phyloP scores from a whole-genome alignment of 2,113 vertebrate genomes.

The Epinephelus fuscoguttatus region DNA sequence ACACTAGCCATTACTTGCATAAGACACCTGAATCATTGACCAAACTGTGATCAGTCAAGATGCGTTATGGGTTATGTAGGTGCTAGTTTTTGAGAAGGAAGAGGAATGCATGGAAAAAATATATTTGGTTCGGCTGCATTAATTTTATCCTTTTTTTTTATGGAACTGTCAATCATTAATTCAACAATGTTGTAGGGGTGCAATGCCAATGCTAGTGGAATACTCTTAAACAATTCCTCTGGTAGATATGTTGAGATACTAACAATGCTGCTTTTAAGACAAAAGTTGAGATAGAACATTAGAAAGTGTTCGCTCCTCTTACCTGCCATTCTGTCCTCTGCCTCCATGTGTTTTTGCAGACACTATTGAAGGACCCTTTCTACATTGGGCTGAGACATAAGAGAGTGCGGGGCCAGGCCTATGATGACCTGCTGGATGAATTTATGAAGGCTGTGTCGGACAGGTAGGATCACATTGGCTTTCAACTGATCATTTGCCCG shows the following conservation, averaged over 20 bases:
- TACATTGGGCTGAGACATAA: slow-evolving; percentile 96
- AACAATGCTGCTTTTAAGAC: background rate
- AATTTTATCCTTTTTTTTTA: background rate
- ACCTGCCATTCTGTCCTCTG: background rate
- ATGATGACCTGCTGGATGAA: slow-evolving; percentile 95
- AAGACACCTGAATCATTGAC: background rate
- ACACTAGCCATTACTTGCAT: background rate
- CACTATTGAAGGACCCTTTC: slow-evolving; percentile 92
- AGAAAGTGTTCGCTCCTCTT: background rate
- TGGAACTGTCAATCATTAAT: background rate
- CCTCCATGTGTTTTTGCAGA: slow-evolving; percentile 76
- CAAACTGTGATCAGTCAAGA: background rate
- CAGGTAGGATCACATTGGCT: slow-evolving; percentile 84
- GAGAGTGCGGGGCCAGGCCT: slow-evolving; percentile 91
- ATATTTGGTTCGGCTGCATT: background rate
- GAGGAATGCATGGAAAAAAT: background rate
- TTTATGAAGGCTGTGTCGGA: slow-evolving; percentile 96
- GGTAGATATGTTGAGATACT: background rate
- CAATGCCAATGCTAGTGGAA: background rate
- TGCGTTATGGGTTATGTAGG: background rate
- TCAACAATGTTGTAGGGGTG: background rate
- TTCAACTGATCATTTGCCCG: slow-evolving; percentile 28
- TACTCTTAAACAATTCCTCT: background rate
- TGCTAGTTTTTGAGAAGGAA: background rate
- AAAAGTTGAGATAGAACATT: background rate